These are phyloP conservation scores for Zaprionus tsacasi DNA, from an alignment of 1,140 invertebrate species.

Conservation along the genomic window DNA sequence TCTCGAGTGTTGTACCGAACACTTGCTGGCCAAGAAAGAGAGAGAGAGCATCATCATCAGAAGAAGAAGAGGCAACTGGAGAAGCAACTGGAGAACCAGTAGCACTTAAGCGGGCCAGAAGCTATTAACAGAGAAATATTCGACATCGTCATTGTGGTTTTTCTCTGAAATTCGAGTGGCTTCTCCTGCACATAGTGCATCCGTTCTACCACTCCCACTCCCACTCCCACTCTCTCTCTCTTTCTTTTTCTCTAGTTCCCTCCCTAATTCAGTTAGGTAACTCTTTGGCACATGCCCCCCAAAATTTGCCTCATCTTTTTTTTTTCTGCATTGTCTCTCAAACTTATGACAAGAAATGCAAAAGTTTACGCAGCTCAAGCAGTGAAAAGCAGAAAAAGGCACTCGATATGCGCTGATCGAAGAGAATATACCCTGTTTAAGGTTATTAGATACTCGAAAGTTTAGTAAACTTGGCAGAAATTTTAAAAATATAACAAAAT, in stretches of 20 bases:
- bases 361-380: slow-evolving; percentile 56
- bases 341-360: slow-evolving; percentile 55
- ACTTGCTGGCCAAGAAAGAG: slow-evolving; percentile 3
- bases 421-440: slow-evolving; percentile 2
- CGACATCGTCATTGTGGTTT: slow-evolving; percentile 49
- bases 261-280: slow-evolving; percentile 48
- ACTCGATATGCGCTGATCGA: background rate
- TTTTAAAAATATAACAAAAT: no score
- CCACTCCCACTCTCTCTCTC: background rate
- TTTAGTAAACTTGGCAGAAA: background rate
- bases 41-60: background rate
- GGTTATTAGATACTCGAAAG: background rate
- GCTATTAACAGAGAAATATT: slow-evolving; percentile 75
- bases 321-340: slow-evolving; percentile 10
- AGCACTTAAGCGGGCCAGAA: slow-evolving; percentile 60
- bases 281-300: slow-evolving; percentile 43
- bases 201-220: background rate
- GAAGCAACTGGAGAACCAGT: background rate
- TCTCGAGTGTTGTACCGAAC: slow-evolving; percentile 51
- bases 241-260: background rate
- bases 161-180: slow-evolving; percentile 67
- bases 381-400: slow-evolving; percentile 3
- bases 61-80: slow-evolving; percentile 1
- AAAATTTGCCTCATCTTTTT: slow-evolving; percentile 26
- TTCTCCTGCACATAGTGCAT: slow-evolving; percentile 4